These are phyloP conservation scores for Microctonus brassicae DNA, from an alignment of 2,888 invertebrate genomes.

Conservation along the genomic window DNA sequence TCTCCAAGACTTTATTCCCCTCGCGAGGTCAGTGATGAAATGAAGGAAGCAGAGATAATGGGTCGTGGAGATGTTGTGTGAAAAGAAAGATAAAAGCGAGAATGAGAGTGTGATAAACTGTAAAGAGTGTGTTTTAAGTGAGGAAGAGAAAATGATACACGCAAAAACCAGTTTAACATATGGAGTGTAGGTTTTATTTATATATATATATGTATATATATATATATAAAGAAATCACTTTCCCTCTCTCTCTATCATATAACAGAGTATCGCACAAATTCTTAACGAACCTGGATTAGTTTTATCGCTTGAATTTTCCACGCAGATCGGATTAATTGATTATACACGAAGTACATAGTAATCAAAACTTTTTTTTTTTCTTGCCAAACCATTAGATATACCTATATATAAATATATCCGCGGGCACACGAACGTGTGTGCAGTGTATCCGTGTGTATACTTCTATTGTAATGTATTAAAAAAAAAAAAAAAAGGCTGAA, in stretches of 20 bases:
- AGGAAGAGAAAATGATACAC: conserved; percentile 40
- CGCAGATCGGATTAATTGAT: conserved; percentile 32
- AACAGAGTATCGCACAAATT: neutral
- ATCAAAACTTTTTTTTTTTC: neutral
- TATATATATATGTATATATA: neutral
- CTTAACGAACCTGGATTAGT: conserved; percentile 54
- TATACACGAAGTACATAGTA: conserved; percentile 3
- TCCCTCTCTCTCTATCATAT: conserved; percentile 32
- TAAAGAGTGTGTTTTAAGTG: neutral
- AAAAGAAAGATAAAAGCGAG: conserved; percentile 22
- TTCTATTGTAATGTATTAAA: neutral
- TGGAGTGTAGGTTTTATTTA: conserved; percentile 24
- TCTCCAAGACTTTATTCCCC: conserved; percentile 26
- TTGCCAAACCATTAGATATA: conserved; percentile 5
- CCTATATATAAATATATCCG: neutral
- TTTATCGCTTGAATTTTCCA: conserved; percentile 30
- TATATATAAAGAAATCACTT: neutral
- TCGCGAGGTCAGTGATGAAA: conserved; percentile 23
- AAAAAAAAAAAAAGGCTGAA: neutral
- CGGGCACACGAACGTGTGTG: neutral
- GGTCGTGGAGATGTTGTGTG: conserved; percentile 27
- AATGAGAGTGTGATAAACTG: neutral
- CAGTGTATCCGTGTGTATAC: neutral
- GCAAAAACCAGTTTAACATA: conserved; percentile 63
- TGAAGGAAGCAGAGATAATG: neutral